phyloP scores from a whole-genome alignment of 2,888 invertebrate genomes.

The Protophormia terraenovae region DNA sequence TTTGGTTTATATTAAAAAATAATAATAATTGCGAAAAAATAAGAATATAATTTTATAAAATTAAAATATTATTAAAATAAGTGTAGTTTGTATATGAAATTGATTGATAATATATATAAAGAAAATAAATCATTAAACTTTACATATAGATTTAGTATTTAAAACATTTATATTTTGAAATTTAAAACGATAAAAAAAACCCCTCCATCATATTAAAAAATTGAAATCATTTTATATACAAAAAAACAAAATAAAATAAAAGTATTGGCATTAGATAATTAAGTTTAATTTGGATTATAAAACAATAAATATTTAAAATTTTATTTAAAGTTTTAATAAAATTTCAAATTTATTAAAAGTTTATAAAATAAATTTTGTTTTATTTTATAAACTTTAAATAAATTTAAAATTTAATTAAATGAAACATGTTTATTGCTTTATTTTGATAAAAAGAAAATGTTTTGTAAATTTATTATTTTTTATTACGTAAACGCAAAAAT shows the following conservation, averaged over 20 bases:
- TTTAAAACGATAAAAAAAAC: conserved; percentile 2
- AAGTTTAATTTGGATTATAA: conserved; percentile 32
- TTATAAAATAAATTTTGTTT: background rate
- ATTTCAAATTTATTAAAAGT: background rate
- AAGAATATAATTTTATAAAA: background rate
- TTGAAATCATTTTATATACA: conserved; percentile 21
- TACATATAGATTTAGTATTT: conserved; percentile 29
- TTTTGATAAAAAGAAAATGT: background rate
- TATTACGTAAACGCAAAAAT: background rate
- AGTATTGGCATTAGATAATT: conserved; percentile 57
- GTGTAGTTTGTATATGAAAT: conserved; percentile 66
- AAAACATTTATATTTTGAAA: conserved; percentile 23
- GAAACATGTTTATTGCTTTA: background rate
- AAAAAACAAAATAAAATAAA: conserved; percentile 16
- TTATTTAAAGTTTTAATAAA: background rate
- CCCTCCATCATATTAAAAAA: conserved; percentile 48
- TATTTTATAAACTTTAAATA: background rate
- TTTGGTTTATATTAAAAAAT: conserved; percentile 14
- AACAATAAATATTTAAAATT: too few relatives aligned
- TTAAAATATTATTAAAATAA: conserved; percentile 22
- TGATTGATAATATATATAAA: conserved; percentile 22
- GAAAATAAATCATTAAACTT: conserved; percentile 33
- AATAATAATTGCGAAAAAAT: background rate
- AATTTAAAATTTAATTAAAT: too few relatives aligned
- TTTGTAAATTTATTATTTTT: conserved; percentile 49